Percentiles rank a stretch among this genome's conserved stretches.
Conservation (phyloP, 2,797 vertebrate species). For the Cetoscarus ocellatus region DNA sequence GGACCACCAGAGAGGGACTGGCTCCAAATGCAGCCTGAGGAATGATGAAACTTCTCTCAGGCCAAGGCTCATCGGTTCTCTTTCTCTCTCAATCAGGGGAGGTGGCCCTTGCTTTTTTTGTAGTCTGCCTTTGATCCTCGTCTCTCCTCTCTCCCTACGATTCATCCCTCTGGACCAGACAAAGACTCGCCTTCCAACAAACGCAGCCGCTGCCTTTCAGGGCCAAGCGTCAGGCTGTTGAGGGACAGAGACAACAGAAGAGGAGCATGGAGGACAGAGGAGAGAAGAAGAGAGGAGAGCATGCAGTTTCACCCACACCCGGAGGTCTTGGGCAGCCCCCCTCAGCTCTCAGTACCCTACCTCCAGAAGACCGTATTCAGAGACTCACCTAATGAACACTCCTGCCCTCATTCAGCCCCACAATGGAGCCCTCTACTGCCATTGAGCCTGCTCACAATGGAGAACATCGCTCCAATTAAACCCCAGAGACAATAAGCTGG, state of each 20-base stretch:
- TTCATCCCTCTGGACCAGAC: constrained; percentile 74
- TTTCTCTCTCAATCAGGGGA: constrained; percentile 64
- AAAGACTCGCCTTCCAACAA: constrained; percentile 80
- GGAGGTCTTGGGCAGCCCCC: constrained; percentile 76
- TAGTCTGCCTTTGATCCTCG: constrained; percentile 72
- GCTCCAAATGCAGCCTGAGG: constrained; percentile 41
- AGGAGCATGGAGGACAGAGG: constrained; percentile 61
- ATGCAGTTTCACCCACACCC: constrained; percentile 77
- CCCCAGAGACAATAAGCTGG: constrained; percentile 85
- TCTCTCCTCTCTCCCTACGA: constrained; percentile 63
- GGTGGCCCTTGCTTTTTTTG: constrained; percentile 72
- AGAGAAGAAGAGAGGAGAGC: constrained; percentile 59
- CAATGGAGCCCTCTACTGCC: constrained; percentile 86
- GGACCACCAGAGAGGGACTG: constrained; percentile 55
- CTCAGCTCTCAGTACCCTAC: constrained; percentile 69
- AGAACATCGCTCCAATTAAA: constrained; percentile 90
- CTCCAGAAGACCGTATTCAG: constrained; percentile 86
- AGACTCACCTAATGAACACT: constrained; percentile 90
- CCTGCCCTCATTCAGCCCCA: constrained; percentile 87
- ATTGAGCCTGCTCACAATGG: constrained; percentile 85
- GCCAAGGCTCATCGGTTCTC: constrained; percentile 64
- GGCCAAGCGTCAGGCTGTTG: constrained; percentile 86
- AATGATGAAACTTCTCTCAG: constrained; percentile 61
- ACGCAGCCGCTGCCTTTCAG: constrained; percentile 81
- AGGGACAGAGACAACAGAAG: constrained; percentile 74